These are phyloP conservation scores for Himalopsyche kuldschensis DNA, from an alignment of 2,888 invertebrate species.

Conservation along the genomic window DNA sequence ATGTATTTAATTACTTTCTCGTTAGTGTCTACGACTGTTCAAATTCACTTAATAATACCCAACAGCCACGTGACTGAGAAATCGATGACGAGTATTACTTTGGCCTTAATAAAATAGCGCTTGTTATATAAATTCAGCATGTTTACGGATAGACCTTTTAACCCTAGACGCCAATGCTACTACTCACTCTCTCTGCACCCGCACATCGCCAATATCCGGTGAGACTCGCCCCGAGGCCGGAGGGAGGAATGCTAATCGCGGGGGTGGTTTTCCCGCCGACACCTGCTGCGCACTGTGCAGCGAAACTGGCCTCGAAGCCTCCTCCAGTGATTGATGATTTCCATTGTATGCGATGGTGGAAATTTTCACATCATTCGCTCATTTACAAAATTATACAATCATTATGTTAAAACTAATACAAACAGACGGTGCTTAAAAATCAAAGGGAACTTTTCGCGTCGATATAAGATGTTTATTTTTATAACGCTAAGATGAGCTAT, in stretches of 20 bases:
- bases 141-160: background rate
- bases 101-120: no score
- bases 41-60: no score
- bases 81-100: no score
- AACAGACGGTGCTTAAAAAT: no score
- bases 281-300: background rate
- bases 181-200: background rate
- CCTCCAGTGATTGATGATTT: background rate
- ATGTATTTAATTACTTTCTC: no score
- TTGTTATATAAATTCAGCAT: background rate
- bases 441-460: no score
- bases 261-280: background rate
- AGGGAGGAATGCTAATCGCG: slow-evolving; percentile 18
- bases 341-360: background rate
- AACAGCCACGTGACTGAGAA: no score
- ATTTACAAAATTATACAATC: background rate
- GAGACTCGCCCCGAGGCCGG: background rate
- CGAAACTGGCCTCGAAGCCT: background rate
- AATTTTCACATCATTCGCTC: background rate
- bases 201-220: slow-evolving; percentile 19
- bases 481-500: no score
- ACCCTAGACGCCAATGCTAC: background rate
- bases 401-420: background rate
- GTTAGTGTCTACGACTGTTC: no score
- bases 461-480: no score